phyloP scores from a whole-genome alignment of 37 sponge, comb jelly and placozoan genomes.

The Halichondria panicea region DNA sequence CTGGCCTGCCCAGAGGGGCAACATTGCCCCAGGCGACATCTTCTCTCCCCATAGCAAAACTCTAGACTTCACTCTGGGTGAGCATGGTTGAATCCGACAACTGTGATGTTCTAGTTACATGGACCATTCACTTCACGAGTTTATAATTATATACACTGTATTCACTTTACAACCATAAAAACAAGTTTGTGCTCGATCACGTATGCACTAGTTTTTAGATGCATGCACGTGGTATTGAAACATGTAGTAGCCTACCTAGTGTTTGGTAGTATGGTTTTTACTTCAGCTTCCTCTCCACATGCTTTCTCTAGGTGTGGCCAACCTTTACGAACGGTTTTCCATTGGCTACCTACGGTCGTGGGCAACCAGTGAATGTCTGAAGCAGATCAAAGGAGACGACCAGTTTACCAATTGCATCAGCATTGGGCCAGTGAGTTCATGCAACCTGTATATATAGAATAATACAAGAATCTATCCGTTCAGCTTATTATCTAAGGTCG shows the following conservation, averaged over 20 bases:
- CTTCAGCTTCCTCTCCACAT: no score
- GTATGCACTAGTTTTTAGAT: no score
- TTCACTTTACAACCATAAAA: no score
- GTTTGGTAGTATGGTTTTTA: no score
- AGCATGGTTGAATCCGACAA: background rate
- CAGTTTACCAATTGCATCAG: slow-evolving; percentile 82
- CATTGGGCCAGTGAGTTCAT: slow-evolving; percentile 82
- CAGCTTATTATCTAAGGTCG: background rate
- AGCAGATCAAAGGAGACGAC: slow-evolving; percentile 85
- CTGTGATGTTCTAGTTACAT: background rate
- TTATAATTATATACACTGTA: no score
- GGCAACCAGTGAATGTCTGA: slow-evolving; percentile 70
- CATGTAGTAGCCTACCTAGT: no score
- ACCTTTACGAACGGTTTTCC: slow-evolving; percentile 69
- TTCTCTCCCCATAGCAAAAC: slow-evolving; percentile 82
- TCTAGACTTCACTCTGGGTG: slow-evolving; percentile 45
- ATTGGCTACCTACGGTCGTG: slow-evolving; percentile 34
- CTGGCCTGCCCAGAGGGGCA: slow-evolving; percentile 84
- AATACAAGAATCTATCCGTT: background rate
- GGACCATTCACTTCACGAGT: background rate
- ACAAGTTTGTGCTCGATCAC: background rate
- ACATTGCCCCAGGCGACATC: slow-evolving; percentile 69
- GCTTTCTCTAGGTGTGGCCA: slow-evolving; percentile 57
- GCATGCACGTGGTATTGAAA: no score
- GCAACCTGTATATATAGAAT: background rate